Evolutionary conservation across 2,888 invertebrate genomes (phyloP).

Genomic region (Candidula unifasciata): DNA sequence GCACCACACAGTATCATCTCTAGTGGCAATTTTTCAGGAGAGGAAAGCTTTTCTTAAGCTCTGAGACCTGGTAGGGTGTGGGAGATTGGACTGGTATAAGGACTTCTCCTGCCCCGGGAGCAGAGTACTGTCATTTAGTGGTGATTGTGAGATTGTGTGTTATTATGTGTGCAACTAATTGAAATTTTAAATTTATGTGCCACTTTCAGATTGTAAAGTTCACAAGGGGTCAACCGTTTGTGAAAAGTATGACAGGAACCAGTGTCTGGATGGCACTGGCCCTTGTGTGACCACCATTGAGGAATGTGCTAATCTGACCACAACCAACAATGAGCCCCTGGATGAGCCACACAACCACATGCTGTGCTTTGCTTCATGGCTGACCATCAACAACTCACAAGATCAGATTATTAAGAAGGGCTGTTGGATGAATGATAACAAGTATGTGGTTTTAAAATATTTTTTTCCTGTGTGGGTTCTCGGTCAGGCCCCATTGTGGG

Average conservation of each 20-base stretch:
- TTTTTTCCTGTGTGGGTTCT: too few relatives aligned
- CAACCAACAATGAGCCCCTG: conserved; percentile 8
- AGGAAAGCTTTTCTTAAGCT: too few relatives aligned
- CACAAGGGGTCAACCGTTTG: conserved; percentile 38
- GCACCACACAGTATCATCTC: too few relatives aligned
- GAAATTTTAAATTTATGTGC: background rate
- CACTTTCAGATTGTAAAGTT: conserved; percentile 4
- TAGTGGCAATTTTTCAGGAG: too few relatives aligned
- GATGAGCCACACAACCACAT: conserved; percentile 42
- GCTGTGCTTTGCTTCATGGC: conserved; percentile 91
- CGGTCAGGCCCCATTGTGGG: too few relatives aligned
- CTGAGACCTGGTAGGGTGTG: too few relatives aligned
- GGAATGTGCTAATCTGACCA: conserved; percentile 30
- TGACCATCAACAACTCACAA: conserved; percentile 77
- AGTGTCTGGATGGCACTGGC: conserved; percentile 6
- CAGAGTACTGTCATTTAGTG: too few relatives aligned
- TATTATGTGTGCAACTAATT: too few relatives aligned
- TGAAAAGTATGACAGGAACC: conserved; percentile 36
- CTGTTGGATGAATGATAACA: conserved; percentile 88
- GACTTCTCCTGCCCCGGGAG: too few relatives aligned
- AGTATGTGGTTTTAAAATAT: conserved; percentile 26
- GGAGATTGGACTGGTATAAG: too few relatives aligned
- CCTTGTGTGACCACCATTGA: conserved; percentile 22
- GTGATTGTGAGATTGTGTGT: too few relatives aligned
- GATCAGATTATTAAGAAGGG: conserved; percentile 82